Percentiles rank a stretch among this genome's conserved stretches.
phyloP scores from a whole-genome alignment of 2,113 vertebrate species.

The Takifugu flavidus region DNA sequence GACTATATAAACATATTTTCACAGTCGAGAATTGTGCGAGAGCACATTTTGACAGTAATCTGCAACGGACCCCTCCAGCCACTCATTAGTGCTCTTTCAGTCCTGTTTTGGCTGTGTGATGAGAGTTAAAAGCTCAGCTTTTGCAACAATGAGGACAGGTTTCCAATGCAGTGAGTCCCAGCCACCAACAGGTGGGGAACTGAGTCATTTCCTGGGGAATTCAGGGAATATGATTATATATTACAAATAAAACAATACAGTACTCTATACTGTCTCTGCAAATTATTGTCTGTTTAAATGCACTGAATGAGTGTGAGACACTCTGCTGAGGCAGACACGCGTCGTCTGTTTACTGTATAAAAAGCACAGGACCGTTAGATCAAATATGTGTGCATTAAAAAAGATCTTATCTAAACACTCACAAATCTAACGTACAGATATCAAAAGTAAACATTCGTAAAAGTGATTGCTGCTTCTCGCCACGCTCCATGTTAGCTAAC shows the following conservation, averaged over 20 bases:
- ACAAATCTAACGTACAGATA: slow-evolving; percentile 37
- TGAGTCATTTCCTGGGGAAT: too few species aligned
- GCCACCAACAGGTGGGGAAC: too few species aligned
- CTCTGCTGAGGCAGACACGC: too few species aligned
- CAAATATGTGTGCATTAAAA: slow-evolving; percentile 3
- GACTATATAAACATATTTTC: too few species aligned
- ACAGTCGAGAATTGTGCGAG: not conserved
- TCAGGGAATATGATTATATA: too few species aligned
- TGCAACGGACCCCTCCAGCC: slow-evolving; percentile 7
- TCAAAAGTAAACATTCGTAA: slow-evolving; percentile 11
- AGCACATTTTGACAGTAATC: slow-evolving; percentile 8
- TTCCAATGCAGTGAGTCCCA: not conserved
- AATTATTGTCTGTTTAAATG: too few species aligned
- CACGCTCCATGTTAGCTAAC: too few species aligned
- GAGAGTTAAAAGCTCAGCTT: not conserved
- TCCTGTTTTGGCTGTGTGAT: not conserved
- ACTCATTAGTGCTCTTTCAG: slow-evolving; percentile 26
- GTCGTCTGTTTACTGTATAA: too few species aligned
- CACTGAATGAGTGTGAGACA: too few species aligned
- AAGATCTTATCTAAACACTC: slow-evolving; percentile 28
- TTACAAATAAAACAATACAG: too few species aligned
- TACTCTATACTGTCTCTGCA: too few species aligned
- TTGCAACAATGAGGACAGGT: not conserved
- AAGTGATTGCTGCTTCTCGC: slow-evolving; percentile 42
- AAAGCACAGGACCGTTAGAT: too few species aligned